Percentiles rank a stretch among this genome's conserved stretches.
These are phyloP conservation scores for Prionace glauca DNA, from an alignment of 2,797 vertebrate species.

Conservation along the genomic window DNA sequence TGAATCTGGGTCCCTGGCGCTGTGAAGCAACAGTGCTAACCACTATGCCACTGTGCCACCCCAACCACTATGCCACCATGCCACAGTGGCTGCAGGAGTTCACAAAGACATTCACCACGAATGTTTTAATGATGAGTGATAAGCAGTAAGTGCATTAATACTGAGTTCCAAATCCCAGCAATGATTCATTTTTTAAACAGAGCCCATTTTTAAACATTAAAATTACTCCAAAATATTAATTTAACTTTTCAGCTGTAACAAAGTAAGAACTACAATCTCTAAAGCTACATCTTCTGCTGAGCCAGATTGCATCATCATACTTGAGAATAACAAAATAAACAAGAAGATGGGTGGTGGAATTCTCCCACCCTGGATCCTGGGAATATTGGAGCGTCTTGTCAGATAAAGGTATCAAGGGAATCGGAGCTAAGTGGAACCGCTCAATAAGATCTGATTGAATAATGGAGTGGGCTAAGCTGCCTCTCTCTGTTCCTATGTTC, in stretches of 20 bases:
- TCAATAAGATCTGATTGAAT: not conserved
- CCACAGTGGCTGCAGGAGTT: not conserved
- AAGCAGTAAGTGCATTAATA: not conserved
- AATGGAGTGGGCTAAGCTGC: not conserved
- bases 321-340: no score
- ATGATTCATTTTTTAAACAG: not conserved
- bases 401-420: not conserved
- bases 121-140: not conserved
- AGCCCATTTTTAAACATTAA: not conserved
- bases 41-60: no score
- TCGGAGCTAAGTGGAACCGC: not conserved
- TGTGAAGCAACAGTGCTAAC: no score
- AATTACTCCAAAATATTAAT: not conserved
- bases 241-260: not conserved
- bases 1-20: no score
- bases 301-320: no score
- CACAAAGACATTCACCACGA: not conserved
- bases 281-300: no score
- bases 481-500: not conserved
- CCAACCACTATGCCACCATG: no score
- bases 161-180: not conserved
- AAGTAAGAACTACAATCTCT: not conserved
- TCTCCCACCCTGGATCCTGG: no score
- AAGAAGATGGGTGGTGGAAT: no score
- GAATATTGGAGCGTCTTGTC: no score